Evolutionary conservation across 2,113 vertebrate species (phyloP).

Genomic region (Aegotheles bennettii): DNA sequence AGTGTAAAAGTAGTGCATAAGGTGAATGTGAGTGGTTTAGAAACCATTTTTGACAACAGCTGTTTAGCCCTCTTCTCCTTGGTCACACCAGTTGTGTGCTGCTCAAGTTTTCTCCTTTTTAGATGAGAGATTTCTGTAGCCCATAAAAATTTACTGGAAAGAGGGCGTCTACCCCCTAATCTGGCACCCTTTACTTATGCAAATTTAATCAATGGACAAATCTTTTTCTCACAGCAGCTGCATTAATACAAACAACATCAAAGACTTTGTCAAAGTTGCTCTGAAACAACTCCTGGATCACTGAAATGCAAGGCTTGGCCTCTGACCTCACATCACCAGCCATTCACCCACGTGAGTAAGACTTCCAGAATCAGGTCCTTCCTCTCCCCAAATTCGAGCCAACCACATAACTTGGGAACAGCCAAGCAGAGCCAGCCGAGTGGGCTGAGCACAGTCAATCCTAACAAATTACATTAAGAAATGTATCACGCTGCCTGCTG

Average conservation of each 20-base stretch:
- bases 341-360: not conserved
- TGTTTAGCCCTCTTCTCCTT: not conserved
- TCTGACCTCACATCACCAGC: not conserved
- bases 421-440: not conserved
- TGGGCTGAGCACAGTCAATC: not conserved
- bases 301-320: not conserved
- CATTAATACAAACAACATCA: slow-evolving; percentile 9
- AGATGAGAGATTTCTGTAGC: not conserved
- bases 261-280: not conserved
- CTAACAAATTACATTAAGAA: not conserved
- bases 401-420: not conserved
- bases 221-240: not conserved
- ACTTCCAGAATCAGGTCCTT: not conserved
- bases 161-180: not conserved
- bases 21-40: not conserved
- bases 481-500: not conserved
- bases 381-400: not conserved
- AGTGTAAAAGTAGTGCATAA: not conserved
- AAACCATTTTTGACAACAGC: not conserved
- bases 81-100: not conserved
- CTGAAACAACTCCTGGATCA: not conserved
- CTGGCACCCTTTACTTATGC: slow-evolving; percentile 26
- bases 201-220: slow-evolving; percentile 37
- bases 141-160: not conserved
- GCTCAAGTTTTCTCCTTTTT: not conserved